Evolutionary conservation across 2,113 vertebrate genomes (phyloP), one percentile per base, ranked within the genome.

Genomic region (Neopipo cinnamomea): DNA sequence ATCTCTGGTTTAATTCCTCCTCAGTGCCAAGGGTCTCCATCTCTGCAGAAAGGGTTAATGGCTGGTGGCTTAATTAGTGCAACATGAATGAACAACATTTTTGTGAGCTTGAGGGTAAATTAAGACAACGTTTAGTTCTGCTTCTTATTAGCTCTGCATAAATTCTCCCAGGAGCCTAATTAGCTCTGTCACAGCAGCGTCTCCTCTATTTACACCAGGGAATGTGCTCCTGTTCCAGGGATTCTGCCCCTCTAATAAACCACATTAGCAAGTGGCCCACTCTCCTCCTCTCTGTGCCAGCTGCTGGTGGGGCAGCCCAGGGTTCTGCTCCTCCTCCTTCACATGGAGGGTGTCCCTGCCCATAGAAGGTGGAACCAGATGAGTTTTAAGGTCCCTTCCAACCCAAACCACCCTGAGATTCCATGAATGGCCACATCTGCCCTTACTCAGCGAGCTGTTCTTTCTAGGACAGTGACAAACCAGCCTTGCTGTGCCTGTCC

Each of bases 121-220:
- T 97, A 98, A 98, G 96, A 97, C 96, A 97, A 89, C 86, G 44
- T 96, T 98, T 97, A 97, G 91, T 96, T 97, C 92, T 95, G 91
- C 85, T 97, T 95, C 95, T 96, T 97, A 97, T 97, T 97, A 98
- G 90, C 95, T 94, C 86, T 95, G 96, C 97, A 96, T 96, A 98
- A 97, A 97, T 97, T 97, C 88, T 97, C 97, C 95, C 96, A 96
- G 93, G 96, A 97, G 95, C 56, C 90, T 97, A 97, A 98, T 98
- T 98, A 97, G 91, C 91, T 93, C 91, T 96, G 96, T 97, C 97
- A 97, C 94, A 91, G 67, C 80, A 85, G 80, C 86, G 62, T 95
- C 20, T 94, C 89, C 85, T 91, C 85, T 70, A 19, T 96, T 97
- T 88, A 79, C 85, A 88, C 25, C 31, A n/a, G 91, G 95, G 95